Evolutionary conservation across 2,888 invertebrate genomes (phyloP), one percentile per base, ranked within the genome.

Genomic region (Hecatera dysodea): DNA sequence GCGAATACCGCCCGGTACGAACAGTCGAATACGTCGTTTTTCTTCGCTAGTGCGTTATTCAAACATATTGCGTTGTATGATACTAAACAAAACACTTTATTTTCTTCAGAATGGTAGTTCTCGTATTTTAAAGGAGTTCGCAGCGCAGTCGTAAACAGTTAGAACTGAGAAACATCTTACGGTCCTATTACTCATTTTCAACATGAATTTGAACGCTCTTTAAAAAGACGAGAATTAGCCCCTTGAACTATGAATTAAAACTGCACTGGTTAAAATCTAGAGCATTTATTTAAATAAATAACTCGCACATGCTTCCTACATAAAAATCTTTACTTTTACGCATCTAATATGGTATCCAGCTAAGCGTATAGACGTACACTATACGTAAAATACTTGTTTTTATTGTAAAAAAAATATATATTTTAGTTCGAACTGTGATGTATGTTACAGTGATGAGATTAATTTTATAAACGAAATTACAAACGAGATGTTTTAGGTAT

Each of bases 381-480:
- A 33, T 36, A 48, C n/a, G 36, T 61, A 44, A 48, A 64, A 61
- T 63, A 80, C 19, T n/a, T 65, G 33, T 75, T 29, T n/a, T 68
- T 80, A 59, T 61, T 69, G 50, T 77, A 64, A n/a, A 65, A 72
- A 60, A 56, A 69, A n/a, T n/a, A n/a, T 66, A 63, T 77, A 62
- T 65, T 70, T 80, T 83, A 82, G 72, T 76, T 77, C 55, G 55
- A 85, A 79, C 89, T 90, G 90, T 90, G 88, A 91, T 90, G 85
- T 86, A 84, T 82, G 67, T 85, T 87, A 84, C 88, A 87, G 87
- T 87, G 74, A 72, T 82, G 86, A 90, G 87, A 88, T 89, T 80
- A 83, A 75, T 75, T 83, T 78, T 53, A 53, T 77, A 73, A 61
- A 68, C 57, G 48, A 80, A 75, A 77, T 70, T 72, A 71, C 53